A percentile compares a stretch with the other conserved stretches of the same genome.
phyloP scores from a whole-genome alignment of 2,888 invertebrate species.

The Pinctada fucata region DNA sequence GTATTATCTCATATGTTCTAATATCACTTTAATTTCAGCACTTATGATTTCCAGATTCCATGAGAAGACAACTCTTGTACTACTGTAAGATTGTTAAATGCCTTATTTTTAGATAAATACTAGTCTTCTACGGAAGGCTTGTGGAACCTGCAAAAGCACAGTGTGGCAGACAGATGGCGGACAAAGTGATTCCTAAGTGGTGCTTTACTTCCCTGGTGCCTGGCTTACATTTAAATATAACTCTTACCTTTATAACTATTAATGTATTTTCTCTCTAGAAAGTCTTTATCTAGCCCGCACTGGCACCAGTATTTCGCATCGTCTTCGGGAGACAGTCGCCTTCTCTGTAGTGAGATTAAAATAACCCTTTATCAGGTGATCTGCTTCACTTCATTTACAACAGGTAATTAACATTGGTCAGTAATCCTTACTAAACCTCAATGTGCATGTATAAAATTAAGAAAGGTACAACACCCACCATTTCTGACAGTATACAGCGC shows the following conservation, averaged over 20 bases:
- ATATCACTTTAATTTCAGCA: not conserved
- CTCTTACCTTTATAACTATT: not conserved
- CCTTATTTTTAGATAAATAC: constrained; percentile 1
- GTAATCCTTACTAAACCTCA: not conserved
- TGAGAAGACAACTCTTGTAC: not conserved
- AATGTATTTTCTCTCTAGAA: not conserved
- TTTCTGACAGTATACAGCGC: too few relatives aligned
- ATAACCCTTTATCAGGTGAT: not conserved
- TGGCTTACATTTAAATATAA: not conserved
- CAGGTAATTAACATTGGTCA: not conserved
- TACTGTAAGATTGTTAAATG: not conserved
- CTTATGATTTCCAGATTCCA: not conserved
- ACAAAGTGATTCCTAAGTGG: too few relatives aligned
- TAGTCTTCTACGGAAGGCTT: too few relatives aligned
- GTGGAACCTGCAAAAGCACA: too few relatives aligned
- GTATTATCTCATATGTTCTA: too few relatives aligned
- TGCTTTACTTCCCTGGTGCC: too few relatives aligned
- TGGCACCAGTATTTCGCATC: not conserved
- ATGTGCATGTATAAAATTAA: not conserved
- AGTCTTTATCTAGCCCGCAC: not conserved
- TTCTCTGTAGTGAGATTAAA: not conserved
- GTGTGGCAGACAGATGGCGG: too few relatives aligned
- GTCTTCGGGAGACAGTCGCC: constrained; percentile 1
- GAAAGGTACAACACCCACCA: not conserved
- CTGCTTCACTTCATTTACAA: not conserved